Base-by-base conservation (phyloP, 2,797 vertebrate species). In the Momotus momota region DNA sequence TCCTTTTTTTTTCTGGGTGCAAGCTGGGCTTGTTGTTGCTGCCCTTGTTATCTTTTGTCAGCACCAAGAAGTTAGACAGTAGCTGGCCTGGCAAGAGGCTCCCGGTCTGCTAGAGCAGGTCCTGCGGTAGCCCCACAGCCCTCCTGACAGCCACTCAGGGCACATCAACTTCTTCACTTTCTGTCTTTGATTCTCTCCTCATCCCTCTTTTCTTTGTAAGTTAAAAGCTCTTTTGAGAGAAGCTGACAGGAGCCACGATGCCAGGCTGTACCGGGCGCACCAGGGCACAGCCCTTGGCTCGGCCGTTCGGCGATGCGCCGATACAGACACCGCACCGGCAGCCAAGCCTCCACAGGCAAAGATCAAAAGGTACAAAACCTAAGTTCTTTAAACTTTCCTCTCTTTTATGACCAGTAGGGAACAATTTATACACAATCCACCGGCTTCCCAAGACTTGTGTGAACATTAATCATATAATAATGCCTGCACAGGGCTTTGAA, bases 341-440 rank as follows among this genome's bases (percentile, higher is more conserved):
- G 64, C 35, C 43, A 88, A 75, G 64, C 31, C 67, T 89, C 82
- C 74, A 60, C 8, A 0, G 22, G 17, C 64, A 23, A 92, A 90
- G 88, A 70, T 95, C 88, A 88, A 89, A 86, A 90, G 23, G 21
- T 46, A 90, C 29, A 80, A 71, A 57, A 45, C 19, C 0, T 88
- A 74, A 86, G 70, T 51, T 64, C 93, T 92, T 75, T 51, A 88
- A 82, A 95, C 52, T 48, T 40, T 90, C 38, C 14, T 86, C 49
- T 79, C 70, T 70, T 84, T 80, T 60, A n/a, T 82, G 67, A 93
- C 86, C 84, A 81, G 45, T 29, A 52, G 40, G 66, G 41, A 90
- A 67, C 64, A 83, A 81, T 78, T 90, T 35, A 71, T 71, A 78
- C 40, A 45, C 4, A 90, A 51, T 67, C 70, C 67, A 82, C 85